Evolutionary conservation across 2,797 vertebrate genomes (phyloP).

Genomic region (Labroides dimidiatus): DNA sequence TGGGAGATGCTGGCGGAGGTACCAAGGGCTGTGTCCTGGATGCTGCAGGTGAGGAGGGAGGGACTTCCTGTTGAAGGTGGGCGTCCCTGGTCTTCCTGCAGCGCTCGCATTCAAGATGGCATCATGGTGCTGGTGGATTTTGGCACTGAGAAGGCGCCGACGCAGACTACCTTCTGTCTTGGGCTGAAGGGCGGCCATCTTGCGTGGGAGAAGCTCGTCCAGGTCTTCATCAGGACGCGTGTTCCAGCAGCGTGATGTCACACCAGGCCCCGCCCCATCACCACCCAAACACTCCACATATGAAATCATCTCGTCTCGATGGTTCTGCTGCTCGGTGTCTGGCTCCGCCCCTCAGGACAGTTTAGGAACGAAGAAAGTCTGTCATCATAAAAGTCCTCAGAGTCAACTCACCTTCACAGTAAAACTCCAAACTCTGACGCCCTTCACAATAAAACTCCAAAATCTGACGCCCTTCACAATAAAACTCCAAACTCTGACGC

Average conservation of each 20-base stretch:
- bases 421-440: not conserved
- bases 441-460: not conserved
- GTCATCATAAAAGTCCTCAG: not conserved
- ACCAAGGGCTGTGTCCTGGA: slow-evolving; percentile 54
- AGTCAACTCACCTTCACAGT: slow-evolving; percentile 3
- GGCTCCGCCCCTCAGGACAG: slow-evolving; percentile 4
- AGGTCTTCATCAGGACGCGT: slow-evolving; percentile 48
- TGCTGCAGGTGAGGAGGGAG: slow-evolving; percentile 48
- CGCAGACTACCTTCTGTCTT: slow-evolving; percentile 74
- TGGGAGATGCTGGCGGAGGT: slow-evolving; percentile 32
- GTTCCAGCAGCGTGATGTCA: slow-evolving; percentile 60
- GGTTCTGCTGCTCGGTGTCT: not conserved
- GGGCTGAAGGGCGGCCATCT: slow-evolving; percentile 64
- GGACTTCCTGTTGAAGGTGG: slow-evolving; percentile 31
- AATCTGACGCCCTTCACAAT: no score
- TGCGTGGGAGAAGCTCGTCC: slow-evolving; percentile 72
- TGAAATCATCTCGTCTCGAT: slow-evolving; percentile 60
- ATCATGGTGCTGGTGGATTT: slow-evolving; percentile 67
- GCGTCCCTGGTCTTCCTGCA: not conserved
- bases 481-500: not conserved
- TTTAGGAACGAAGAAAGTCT: not conserved
- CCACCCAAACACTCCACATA: slow-evolving; percentile 75
- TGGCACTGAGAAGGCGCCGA: slow-evolving; percentile 73
- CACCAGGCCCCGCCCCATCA: slow-evolving; percentile 51
- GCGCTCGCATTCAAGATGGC: slow-evolving; percentile 38